phyloP scores from a whole-genome alignment of 2,888 invertebrate genomes.

The Cantharis lateralis region DNA sequence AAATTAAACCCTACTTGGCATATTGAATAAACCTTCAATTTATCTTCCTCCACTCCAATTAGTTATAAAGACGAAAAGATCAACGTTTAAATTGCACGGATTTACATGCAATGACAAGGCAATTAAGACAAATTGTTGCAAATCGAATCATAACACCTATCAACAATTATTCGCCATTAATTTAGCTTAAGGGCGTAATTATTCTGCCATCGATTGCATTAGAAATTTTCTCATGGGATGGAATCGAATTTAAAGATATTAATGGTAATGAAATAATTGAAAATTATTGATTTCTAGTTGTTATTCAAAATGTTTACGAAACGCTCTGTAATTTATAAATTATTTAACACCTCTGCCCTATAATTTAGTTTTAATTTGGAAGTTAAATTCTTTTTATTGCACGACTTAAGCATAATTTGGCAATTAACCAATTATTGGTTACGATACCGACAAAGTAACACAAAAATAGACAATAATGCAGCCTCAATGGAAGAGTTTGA shows the following conservation, averaged over 20 bases:
- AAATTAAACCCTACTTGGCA: constrained; percentile 34
- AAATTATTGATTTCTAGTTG: not conserved
- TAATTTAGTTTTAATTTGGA: not conserved
- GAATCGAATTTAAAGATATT: not conserved
- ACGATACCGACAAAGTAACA: not conserved
- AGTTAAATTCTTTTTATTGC: not conserved
- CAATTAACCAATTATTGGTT: not conserved
- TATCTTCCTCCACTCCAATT: constrained; percentile 42
- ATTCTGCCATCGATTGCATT: not conserved
- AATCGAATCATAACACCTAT: constrained; percentile 26
- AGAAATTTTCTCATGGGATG: not conserved
- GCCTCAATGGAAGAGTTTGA: not conserved
- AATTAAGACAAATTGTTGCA: constrained; percentile 43
- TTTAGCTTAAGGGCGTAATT: not conserved
- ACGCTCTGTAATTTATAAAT: not conserved
- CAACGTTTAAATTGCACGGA: constrained; percentile 35
- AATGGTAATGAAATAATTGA: not conserved
- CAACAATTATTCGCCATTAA: not conserved
- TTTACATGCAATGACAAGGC: constrained; percentile 39
- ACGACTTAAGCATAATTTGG: not conserved
- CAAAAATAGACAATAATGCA: not conserved
- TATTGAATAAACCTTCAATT: constrained; percentile 40
- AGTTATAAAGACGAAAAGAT: constrained; percentile 38
- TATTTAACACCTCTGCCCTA: not conserved
- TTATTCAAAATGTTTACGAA: not conserved